These are phyloP conservation scores for Choristoneura rosaceana DNA, from an alignment of 2,888 invertebrate species.

Conservation along the genomic window DNA sequence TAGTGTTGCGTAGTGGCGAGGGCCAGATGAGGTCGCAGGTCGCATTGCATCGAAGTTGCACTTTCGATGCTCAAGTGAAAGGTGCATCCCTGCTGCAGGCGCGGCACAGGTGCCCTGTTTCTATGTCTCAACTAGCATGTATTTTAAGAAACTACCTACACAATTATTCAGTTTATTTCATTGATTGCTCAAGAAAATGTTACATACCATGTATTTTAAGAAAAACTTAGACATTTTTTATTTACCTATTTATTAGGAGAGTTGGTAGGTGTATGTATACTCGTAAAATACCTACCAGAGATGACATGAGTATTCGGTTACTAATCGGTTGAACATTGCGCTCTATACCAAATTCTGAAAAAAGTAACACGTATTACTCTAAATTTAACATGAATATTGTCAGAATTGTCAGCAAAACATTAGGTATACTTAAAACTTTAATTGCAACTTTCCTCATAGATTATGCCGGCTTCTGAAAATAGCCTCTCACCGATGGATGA, in stretches of 20 bases:
- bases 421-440: no score
- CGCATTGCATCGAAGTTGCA: slow-evolving; percentile 78
- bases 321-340: no score
- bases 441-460: no score
- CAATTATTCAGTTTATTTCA: background rate
- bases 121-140: background rate
- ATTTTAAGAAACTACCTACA: background rate
- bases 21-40: slow-evolving; percentile 66
- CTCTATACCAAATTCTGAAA: no score
- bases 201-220: background rate
- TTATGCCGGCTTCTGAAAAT: no score
- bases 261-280: background rate
- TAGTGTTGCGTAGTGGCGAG: slow-evolving; percentile 49
- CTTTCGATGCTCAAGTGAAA: slow-evolving; percentile 83
- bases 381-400: no score
- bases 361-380: no score
- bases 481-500: no score
- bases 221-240: background rate
- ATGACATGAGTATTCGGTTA: no score
- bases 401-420: no score
- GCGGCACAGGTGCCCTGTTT: slow-evolving; percentile 52
- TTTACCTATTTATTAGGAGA: background rate
- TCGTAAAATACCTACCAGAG: no score
- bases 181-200: background rate
- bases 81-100: slow-evolving; percentile 71